Percentiles rank a stretch among this genome's conserved stretches.
Evolutionary conservation across 2,113 vertebrate genomes (phyloP).

Genomic region (Sturnus vulgaris): DNA sequence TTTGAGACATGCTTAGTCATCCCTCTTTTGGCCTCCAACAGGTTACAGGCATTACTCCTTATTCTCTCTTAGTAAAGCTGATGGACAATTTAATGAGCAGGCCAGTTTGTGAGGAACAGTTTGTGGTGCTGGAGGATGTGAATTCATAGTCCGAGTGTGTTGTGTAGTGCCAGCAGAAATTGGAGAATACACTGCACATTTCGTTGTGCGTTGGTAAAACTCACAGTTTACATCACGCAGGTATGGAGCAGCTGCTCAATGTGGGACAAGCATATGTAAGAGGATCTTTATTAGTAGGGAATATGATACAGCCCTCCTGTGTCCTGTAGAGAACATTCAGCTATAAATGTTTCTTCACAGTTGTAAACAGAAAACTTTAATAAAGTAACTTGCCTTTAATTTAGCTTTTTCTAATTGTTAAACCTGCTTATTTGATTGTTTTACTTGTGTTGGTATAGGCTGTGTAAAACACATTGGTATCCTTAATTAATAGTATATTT

Average conservation of each 20-base stretch:
- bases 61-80: not conserved
- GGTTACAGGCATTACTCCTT: not conserved
- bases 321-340: not conserved
- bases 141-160: not conserved
- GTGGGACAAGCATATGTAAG: not conserved
- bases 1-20: conserved; percentile 43
- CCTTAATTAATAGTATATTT: not conserved
- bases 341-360: not conserved
- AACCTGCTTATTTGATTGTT: not conserved
- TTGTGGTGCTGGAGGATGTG: not conserved
- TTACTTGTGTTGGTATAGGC: not conserved
- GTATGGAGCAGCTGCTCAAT: conserved; percentile 20
- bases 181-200: rapidly evolving
- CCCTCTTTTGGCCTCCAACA: not conserved
- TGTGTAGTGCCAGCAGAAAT: not conserved
- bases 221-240: not conserved
- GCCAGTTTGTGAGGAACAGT: not conserved
- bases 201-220: not conserved
- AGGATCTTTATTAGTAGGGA: not conserved
- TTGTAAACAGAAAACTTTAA: not conserved
- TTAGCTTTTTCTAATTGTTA: not conserved
- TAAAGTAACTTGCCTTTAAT: not conserved
- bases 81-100: not conserved
- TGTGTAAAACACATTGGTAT: not conserved
- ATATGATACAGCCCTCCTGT: not conserved